Evolutionary conservation across 2,888 invertebrate species (phyloP).

Genomic region (Diarsia dahlii): DNA sequence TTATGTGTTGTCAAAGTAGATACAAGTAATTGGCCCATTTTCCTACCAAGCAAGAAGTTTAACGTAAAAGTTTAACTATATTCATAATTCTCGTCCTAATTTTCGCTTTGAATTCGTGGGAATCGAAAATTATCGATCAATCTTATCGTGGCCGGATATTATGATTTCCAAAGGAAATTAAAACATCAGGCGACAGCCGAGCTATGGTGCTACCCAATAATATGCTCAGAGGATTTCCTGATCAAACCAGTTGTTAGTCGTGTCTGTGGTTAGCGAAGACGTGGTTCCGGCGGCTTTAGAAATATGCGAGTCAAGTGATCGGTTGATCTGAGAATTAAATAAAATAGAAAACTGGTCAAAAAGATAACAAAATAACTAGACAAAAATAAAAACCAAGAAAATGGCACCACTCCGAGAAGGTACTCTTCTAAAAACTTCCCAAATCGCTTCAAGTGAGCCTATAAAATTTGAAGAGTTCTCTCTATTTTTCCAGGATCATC

Average conservation of each 20-base stretch:
- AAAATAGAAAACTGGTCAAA: neutral
- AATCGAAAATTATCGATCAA: slow-evolving; percentile 20
- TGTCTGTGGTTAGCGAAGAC: slow-evolving; percentile 2
- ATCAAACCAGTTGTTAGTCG: slow-evolving; percentile 17
- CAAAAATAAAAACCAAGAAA: neutral
- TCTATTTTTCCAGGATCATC: no score
- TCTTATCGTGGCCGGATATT: slow-evolving; percentile 26
- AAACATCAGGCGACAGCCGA: slow-evolving; percentile 10
- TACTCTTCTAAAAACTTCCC: no score
- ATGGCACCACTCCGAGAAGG: neutral
- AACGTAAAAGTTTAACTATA: neutral
- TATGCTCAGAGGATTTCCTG: slow-evolving; percentile 22
- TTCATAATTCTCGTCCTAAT: neutral
- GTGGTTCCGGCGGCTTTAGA: neutral
- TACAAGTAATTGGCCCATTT: no score
- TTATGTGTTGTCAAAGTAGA: neutral
- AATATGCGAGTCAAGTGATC: neutral
- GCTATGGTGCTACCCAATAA: slow-evolving; percentile 19
- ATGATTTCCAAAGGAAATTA: slow-evolving; percentile 48
- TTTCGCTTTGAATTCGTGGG: slow-evolving; percentile 22
- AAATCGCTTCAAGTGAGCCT: no score
- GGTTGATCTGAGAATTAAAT: slow-evolving; percentile 1
- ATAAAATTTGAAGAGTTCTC: no score
- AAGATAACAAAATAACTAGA: neutral
- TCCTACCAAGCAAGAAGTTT: neutral